These are phyloP conservation scores for Seriola aureovittata DNA, from an alignment of 2,113 vertebrate genomes.

Conservation along the genomic window DNA sequence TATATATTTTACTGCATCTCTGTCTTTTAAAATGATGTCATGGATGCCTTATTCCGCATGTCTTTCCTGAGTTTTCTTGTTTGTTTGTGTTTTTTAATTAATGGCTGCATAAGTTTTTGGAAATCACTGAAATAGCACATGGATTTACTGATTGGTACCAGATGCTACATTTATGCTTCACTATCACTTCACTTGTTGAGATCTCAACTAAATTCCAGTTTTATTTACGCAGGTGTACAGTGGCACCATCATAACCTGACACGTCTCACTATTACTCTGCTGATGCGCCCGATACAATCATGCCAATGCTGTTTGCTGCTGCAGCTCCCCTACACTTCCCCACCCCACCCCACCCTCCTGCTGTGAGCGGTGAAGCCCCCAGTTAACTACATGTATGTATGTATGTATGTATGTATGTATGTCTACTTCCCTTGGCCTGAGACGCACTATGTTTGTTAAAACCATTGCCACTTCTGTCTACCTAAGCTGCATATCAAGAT, in stretches of 20 bases:
- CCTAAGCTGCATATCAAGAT: no score
- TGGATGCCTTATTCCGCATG: no score
- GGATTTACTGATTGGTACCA: background rate
- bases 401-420: no score
- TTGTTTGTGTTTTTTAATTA: no score
- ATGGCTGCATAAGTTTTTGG: background rate
- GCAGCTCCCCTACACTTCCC: background rate
- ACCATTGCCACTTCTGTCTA: no score
- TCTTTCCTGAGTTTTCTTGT: no score
- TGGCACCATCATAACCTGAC: background rate
- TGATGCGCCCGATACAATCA: no score
- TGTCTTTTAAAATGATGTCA: background rate
- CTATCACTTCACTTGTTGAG: background rate
- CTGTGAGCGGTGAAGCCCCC: background rate
- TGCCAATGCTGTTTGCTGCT: background rate
- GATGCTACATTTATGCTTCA: background rate
- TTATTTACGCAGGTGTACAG: background rate
- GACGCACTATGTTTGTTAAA: no score
- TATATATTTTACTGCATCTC: background rate
- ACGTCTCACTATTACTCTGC: background rate
- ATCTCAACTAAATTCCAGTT: background rate
- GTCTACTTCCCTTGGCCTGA: no score
- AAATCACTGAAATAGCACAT: background rate
- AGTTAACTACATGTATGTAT: no score
- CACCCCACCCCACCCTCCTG: background rate